Base-by-base conservation (phyloP, 2,797 vertebrate genomes). In the Rhinogobio ventralis region DNA sequence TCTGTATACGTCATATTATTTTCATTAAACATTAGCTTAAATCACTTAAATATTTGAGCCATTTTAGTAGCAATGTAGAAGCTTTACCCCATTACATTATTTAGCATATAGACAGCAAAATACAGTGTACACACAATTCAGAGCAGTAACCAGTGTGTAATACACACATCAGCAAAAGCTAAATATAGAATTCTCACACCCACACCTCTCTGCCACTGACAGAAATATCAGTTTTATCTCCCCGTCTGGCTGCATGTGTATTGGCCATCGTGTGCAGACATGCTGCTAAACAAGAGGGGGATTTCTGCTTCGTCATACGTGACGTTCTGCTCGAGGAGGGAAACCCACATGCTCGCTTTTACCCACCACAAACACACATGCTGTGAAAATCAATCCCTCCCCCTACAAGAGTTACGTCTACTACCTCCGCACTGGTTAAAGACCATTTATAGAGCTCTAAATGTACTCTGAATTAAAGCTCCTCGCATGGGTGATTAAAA, bases 161-260 rank as follows among this genome's bases (percentile, higher is more conserved):
- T 28, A 19, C n/a, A 45, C 71, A 64, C 28, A 36, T 25, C 33
- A 51, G 51, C 72, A n/a, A 17, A 30, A 28, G 28, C 39, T 60
- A 82, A 82, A 82, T 46, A 62, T 33, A 73, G 67, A n/a, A 20
- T 49, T 30, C 53, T 62, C 80, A 82, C 39, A 49, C 68, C 25
- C 55, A 62, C 57, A 64, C 60, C 45, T 33, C 66, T 19, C 23
- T 1, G 6, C 33, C 51, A 20, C 46, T 53, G 30, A 55, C 49
- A 57, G 36, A 68, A 55, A 83, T 10, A 39, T 76, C 17, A 42
- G 28, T 14, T 57, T 51, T 66, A 51, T 33, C 57, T 85, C 49
- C 15, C 68, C 19, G 51, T 51, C 69, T 75, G 46, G 60, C 49
- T 76, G 51, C 5, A 51, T 84, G 86, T 60, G 86, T 87, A 80